These are phyloP conservation scores for Propithecus coquereli DNA, from an alignment of 2,113 vertebrate species.

Conservation along the genomic window DNA sequence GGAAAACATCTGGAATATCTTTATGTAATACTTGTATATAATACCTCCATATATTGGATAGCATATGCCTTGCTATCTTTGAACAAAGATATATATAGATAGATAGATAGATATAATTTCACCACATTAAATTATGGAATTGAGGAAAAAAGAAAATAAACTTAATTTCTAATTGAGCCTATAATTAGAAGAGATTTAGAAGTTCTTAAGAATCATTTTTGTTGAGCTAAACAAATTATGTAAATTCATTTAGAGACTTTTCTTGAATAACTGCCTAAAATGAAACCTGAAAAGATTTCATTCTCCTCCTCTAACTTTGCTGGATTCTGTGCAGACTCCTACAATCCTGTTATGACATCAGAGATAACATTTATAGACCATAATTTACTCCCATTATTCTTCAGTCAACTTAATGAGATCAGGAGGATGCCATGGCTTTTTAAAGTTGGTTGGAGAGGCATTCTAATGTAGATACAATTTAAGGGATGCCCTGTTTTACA, in stretches of 20 bases:
- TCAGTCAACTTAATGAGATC: not conserved
- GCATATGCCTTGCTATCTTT: not conserved
- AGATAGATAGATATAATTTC: not conserved
- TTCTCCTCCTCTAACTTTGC: not conserved
- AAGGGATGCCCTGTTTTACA: not conserved
- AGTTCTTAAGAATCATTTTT: conserved; percentile 6
- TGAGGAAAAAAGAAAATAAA: not conserved
- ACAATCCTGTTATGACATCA: not conserved
- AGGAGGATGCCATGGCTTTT: not conserved
- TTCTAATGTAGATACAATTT: not conserved
- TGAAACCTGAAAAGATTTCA: not conserved
- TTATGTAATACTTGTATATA: not conserved
- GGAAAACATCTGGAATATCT: conserved; percentile 1
- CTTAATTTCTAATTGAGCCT: not conserved
- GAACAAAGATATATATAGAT: not conserved
- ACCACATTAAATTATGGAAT: not conserved
- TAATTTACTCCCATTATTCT: not conserved
- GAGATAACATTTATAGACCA: not conserved
- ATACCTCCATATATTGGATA: not conserved
- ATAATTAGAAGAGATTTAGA: not conserved
- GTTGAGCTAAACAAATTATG: not conserved
- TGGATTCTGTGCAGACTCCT: not conserved
- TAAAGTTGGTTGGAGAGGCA: not conserved
- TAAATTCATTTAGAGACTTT: conserved; percentile 7
- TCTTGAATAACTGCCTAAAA: not conserved